A percentile compares a stretch with the other conserved stretches of the same genome.
Evolutionary conservation across 1,140 invertebrate species (phyloP).

Genomic region (Neodiprion virginianus): DNA sequence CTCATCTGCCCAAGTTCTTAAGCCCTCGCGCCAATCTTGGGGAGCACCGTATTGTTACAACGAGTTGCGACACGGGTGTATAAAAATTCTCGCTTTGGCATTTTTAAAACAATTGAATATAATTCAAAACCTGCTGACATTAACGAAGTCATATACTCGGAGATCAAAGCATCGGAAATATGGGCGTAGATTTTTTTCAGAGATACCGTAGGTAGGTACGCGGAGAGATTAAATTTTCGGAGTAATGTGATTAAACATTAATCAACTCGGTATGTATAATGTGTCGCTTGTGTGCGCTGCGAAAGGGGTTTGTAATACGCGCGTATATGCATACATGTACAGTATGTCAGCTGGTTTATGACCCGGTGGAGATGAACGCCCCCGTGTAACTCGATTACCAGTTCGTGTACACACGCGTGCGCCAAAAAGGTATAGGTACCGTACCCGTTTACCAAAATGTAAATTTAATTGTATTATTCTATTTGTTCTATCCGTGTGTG

Average conservation of each 20-base stretch:
- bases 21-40: too few relatives aligned
- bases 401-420: background rate
- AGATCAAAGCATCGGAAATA: too few relatives aligned
- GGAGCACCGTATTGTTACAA: too few relatives aligned
- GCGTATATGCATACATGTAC: background rate
- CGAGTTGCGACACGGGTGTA: too few relatives aligned
- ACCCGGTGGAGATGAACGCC: conserved; percentile 14
- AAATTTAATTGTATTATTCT: conserved; percentile 28
- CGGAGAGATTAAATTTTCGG: background rate
- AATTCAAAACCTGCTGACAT: too few relatives aligned
- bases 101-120: too few relatives aligned
- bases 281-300: too few relatives aligned
- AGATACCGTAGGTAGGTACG: background rate
- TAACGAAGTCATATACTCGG: too few relatives aligned
- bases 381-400: conserved; percentile 16
- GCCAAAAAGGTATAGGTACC: too few relatives aligned
- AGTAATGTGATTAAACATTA: background rate
- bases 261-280: background rate
- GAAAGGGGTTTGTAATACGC: background rate
- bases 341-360: conserved; percentile 9
- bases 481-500: conserved; percentile 24
- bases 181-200: too few relatives aligned
- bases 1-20: too few relatives aligned
- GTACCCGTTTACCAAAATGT: conserved; percentile 21
- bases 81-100: too few relatives aligned